Percentiles rank a stretch among this genome's conserved stretches.
Conservation (phyloP, 2,888 invertebrate genomes). For the Dynastes hyllus region DNA sequence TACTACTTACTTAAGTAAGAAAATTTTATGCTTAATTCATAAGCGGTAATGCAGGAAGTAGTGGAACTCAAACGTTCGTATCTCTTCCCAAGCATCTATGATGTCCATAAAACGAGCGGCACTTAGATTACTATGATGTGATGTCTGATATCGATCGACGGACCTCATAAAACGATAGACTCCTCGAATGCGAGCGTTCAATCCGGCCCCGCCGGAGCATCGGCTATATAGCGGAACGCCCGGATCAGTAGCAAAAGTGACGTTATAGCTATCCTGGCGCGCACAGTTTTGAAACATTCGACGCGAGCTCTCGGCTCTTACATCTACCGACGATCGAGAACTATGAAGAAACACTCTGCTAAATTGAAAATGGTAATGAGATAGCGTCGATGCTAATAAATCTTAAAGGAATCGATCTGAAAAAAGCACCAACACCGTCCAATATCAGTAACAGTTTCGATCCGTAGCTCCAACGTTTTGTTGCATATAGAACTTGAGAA, state of each 20-base stretch:
- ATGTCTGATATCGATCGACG: constrained; percentile 20
- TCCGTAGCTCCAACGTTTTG: constrained; percentile 1
- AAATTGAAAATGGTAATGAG: constrained; percentile 71
- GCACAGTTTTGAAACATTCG: constrained; percentile 18
- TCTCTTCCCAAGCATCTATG: constrained; percentile 22
- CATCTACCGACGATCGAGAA: constrained; percentile 63
- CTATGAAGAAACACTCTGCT: constrained; percentile 67
- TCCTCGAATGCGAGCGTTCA: background rate
- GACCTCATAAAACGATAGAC: background rate
- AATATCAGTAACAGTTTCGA: constrained; percentile 58
- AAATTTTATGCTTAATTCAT: constrained; percentile 34
- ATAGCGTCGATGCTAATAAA: constrained; percentile 67
- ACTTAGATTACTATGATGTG: constrained; percentile 27
- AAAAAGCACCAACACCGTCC: constrained; percentile 55
- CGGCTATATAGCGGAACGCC: background rate
- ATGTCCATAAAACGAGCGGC: constrained; percentile 17
- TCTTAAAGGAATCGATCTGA: constrained; percentile 59
- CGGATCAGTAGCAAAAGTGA: background rate
- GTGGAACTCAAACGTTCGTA: constrained; percentile 10
- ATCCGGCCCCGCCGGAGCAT: background rate
- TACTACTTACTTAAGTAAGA: constrained; percentile 15
- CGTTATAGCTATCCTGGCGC: background rate
- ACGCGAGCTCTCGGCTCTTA: constrained; percentile 51
- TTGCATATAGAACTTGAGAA: background rate
- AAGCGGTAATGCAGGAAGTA: constrained; percentile 31